Base-by-base conservation (phyloP, 1,140 invertebrate species). In the Lordiphosa stackelbergi region DNA sequence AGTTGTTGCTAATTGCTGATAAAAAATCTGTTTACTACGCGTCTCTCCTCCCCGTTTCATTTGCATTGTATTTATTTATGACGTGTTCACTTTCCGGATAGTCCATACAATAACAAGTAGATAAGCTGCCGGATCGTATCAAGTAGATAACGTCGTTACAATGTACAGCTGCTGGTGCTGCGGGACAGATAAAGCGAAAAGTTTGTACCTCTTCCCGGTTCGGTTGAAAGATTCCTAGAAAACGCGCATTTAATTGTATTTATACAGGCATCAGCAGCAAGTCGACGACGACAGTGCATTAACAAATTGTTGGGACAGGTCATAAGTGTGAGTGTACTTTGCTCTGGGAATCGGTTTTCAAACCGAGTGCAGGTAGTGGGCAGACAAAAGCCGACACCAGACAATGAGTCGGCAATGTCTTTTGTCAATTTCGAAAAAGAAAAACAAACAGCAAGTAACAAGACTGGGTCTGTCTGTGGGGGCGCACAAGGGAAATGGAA, bases 1-100 rank as follows among this genome's bases (percentile, higher is more conserved):
- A 46, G 36, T 62, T 70, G 63, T 70, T 70, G 53, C 63, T 53
- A 62, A 62, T 53, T 61, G 40, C 63, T 70, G 63, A 66, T 66
- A 70, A 51, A 49, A 58, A 66, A 59, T 59, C 43, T 36, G 59
- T 57, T 53, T 57, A 34, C 47, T 54, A 54, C 11, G 11, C 37
- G n/a, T 12, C 41, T 22, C 31, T 16, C 22, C 34, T 42, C 37
- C 31, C 11, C 46, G 9, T 41, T 13, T 1, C 11, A 53, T 34
- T 22, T 53, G 8, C n/a, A 45, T 53, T 42, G 12, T 45, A 47
- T 54, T 55, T 31, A 53, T 41, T 59, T 38, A 46, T 46, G 43
- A 46, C 43, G 43, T 46, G 11, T 46, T 22, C 43, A 46, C 43
- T 31, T 6, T 40, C 38, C 38, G 11, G 38, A 40, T 40, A 13